Percentiles rank a stretch among this genome's conserved stretches.
Conservation (phyloP, 2,113 vertebrate genomes). For the Prietella phreatophila region DNA sequence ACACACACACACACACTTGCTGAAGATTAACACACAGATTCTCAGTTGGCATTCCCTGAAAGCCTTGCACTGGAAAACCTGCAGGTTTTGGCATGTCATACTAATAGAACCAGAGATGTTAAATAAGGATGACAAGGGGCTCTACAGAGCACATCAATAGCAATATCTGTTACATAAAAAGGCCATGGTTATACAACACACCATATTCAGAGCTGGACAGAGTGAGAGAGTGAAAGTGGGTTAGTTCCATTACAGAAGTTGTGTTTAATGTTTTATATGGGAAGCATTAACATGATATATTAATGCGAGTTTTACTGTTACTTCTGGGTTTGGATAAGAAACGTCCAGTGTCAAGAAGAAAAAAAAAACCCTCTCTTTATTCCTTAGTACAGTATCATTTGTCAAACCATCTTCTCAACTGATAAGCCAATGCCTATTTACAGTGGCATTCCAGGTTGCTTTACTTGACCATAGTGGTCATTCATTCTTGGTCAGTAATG, state of each 20-base stretch:
- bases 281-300: not conserved
- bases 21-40: conserved; percentile 8
- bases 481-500: too few species aligned
- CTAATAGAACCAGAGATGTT: not conserved
- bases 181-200: not conserved
- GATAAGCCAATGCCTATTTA: not conserved
- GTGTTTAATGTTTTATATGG: not conserved
- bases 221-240: not conserved
- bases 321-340: too few species aligned
- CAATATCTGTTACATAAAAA: not conserved
- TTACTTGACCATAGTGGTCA: not conserved
- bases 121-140: not conserved
- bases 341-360: not conserved
- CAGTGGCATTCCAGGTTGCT: not conserved
- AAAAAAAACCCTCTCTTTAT: not conserved
- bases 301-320: not conserved
- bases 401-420: not conserved
- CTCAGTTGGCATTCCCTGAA: not conserved
- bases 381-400: not conserved
- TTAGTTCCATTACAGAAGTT: not conserved
- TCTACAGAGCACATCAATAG: not conserved
- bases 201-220: not conserved
- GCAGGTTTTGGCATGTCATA: conserved; percentile 14
- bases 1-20: not conserved
- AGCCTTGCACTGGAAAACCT: not conserved